Conservation (phyloP, 2,797 vertebrate species). For the Acropternis orthonyx region DNA sequence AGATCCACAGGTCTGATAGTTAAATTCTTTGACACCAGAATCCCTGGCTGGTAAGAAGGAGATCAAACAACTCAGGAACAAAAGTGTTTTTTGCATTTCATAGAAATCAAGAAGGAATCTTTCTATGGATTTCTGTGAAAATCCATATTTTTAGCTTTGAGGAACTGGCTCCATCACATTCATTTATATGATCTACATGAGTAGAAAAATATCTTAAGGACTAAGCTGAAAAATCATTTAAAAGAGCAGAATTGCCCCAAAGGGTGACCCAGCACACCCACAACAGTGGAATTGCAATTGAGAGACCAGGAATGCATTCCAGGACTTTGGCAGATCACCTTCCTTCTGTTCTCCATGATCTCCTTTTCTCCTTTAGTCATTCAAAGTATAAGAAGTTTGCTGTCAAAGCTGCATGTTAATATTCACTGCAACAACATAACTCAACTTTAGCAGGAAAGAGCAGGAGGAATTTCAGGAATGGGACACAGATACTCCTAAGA, state of each 20-base stretch:
- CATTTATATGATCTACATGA: background rate
- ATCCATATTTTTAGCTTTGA: background rate
- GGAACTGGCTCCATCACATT: background rate
- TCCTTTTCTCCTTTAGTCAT: background rate
- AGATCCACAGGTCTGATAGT: background rate
- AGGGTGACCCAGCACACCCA: background rate
- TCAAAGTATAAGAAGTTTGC: background rate
- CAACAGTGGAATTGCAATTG: fast-evolving
- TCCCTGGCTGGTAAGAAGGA: background rate
- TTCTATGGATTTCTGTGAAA: background rate
- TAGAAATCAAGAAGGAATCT: background rate
- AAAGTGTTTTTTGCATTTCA: fast-evolving
- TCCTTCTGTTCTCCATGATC: fast-evolving
- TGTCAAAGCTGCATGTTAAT: background rate
- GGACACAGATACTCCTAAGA: background rate
- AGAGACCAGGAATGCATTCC: background rate
- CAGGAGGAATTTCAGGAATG: background rate
- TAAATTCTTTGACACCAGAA: background rate
- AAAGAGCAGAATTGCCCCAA: background rate
- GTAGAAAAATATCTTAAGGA: background rate
- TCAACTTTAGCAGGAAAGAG: background rate
- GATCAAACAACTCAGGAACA: background rate
- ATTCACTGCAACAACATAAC: background rate
- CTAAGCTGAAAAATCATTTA: background rate
- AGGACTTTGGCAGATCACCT: too few relatives aligned